Conservation (phyloP, 2,113 vertebrate species). For the Pterocles orientalis region DNA sequence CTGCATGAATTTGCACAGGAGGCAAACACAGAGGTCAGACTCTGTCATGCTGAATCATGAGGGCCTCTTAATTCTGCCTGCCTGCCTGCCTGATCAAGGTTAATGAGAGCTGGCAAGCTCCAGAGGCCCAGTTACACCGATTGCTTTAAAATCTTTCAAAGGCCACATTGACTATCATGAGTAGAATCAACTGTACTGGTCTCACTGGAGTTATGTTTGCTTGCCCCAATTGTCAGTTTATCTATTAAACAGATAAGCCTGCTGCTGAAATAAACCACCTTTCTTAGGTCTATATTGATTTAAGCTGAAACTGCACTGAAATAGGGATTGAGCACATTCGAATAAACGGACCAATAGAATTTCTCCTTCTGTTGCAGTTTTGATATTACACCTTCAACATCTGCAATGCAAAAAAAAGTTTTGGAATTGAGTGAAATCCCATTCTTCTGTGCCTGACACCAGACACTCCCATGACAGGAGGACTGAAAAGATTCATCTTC, state of each 20-base stretch:
- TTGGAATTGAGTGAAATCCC: not conserved
- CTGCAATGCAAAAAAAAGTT: not conserved
- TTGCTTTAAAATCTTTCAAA: not conserved
- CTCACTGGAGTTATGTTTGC: not conserved
- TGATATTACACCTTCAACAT: not conserved
- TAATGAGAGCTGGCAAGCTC: conserved; percentile 45
- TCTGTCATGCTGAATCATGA: not conserved
- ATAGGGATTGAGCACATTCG: not conserved
- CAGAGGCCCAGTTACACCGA: not conserved
- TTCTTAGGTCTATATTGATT: not conserved
- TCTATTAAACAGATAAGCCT: not conserved
- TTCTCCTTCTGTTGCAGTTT: not conserved
- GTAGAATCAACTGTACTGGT: not conserved
- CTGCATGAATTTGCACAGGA: conserved; percentile 50
- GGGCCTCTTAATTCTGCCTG: conserved; percentile 33
- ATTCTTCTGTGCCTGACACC: not conserved
- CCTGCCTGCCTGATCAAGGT: conserved; percentile 22
- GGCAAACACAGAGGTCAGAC: conserved; percentile 16
- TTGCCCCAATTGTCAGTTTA: not conserved
- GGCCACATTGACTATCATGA: not conserved
- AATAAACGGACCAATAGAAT: not conserved
- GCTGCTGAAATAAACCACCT: not conserved
- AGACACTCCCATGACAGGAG: not conserved
- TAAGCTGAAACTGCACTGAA: not conserved
- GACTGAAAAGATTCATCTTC: not conserved